These are phyloP conservation scores for Dasyornis broadbenti DNA, from an alignment of 2,113 vertebrate species.

Conservation along the genomic window DNA sequence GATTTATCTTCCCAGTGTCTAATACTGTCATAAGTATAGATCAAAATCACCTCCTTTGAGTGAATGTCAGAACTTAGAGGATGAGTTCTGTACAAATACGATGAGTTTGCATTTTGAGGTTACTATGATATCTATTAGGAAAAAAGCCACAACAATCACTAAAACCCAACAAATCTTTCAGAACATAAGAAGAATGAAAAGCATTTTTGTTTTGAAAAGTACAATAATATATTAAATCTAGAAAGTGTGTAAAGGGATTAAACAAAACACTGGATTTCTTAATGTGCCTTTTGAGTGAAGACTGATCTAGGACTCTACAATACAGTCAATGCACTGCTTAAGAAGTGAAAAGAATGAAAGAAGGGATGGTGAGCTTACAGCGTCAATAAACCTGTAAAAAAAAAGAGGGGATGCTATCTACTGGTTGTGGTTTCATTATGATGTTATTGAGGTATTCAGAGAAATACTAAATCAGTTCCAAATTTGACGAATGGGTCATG, in stretches of 20 bases:
- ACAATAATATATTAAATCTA: not conserved
- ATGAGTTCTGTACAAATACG: not conserved
- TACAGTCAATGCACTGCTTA: not conserved
- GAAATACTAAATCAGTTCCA: not conserved
- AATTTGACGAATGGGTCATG: accelerated
- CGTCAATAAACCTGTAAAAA: not conserved
- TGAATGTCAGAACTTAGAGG: not conserved
- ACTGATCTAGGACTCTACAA: not conserved
- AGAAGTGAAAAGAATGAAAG: not conserved
- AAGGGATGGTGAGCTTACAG: not conserved
- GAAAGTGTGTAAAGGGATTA: not conserved
- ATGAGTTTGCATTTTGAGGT: not conserved
- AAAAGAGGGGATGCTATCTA: not conserved
- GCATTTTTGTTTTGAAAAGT: not conserved
- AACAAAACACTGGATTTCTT: not conserved
- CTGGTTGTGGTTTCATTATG: not conserved
- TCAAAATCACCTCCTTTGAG: not conserved
- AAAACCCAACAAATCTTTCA: not conserved
- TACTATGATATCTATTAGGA: not conserved
- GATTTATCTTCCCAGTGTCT: not conserved
- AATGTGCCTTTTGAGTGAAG: not conserved
- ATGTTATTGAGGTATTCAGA: not conserved
- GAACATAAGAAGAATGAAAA: not conserved
- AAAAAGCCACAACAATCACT: not conserved
- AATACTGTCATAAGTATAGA: not conserved